Evolutionary conservation across 2,113 vertebrate species (phyloP).

Genomic region (Buteo buteo): DNA sequence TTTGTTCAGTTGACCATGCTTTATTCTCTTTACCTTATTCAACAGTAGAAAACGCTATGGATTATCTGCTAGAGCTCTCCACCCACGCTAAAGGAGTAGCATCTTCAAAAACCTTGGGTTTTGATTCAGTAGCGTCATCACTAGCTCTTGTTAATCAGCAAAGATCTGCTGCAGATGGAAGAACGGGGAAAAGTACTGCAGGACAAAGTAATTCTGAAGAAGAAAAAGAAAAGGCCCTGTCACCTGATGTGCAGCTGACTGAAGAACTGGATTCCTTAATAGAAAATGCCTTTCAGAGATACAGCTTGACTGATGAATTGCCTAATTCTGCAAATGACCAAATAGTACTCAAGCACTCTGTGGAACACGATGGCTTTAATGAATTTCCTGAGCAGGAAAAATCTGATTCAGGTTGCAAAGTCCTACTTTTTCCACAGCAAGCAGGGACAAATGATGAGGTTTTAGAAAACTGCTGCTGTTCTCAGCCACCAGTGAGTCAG

Average conservation of each 20-base stretch:
- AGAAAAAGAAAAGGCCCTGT: conserved; percentile 8
- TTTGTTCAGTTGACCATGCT: not conserved
- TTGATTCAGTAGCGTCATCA: conserved; percentile 76
- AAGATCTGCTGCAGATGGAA: not conserved
- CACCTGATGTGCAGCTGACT: conserved; percentile 65
- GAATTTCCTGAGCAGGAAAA: conserved; percentile 61
- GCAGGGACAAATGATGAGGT: conserved; percentile 11
- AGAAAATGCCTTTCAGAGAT: conserved; percentile 77
- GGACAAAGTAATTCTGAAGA: not conserved
- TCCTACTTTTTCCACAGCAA: conserved; percentile 30
- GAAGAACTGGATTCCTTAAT: conserved; percentile 82
- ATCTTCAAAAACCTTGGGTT: conserved; percentile 65
- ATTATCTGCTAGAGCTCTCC: conserved; percentile 91
- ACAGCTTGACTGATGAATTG: conserved; percentile 1
- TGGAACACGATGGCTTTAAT: not conserved
- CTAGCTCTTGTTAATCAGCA: conserved; percentile 56
- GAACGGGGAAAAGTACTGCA: not conserved
- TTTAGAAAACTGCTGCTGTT: conserved; percentile 33
- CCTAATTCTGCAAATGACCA: conserved; percentile 47
- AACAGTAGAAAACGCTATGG: conserved; percentile 92
- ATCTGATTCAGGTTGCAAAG: conserved; percentile 15
- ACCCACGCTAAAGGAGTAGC: conserved; percentile 75
- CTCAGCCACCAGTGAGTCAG: conserved; percentile 7
- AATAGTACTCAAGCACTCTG: not conserved
- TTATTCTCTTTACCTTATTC: conserved; percentile 15